Base-by-base conservation (phyloP, 1,140 invertebrate genomes). In the Antheraea pernyi region DNA sequence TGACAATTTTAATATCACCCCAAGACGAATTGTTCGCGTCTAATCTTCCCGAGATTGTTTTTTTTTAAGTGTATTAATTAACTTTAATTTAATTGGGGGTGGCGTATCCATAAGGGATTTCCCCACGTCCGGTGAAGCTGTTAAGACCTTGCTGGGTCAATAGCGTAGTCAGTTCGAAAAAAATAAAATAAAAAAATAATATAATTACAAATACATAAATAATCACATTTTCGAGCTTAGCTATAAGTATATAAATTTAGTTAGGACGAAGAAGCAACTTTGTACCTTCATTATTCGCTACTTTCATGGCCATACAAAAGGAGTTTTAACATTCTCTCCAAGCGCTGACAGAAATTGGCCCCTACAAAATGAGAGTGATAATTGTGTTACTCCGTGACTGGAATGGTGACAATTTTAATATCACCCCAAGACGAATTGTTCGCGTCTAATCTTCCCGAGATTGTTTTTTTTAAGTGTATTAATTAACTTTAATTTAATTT, bases 331-430 rank as follows among this genome's bases (percentile, higher is more conserved):
- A 82, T 82, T 81, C 75, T 64, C 73, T 70, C 60, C 37, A 39
- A 68, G 72, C 73, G 77, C 65, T 79, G 77, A 82, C 80, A 81
- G 80, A 82, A 82, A 84, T 82, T 82, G 78, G 70, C 72, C 71
- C 68, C 73, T 67, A 71, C 74, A 72, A 81, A 83, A 83, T 84
- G 79, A 77, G 76, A 79, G 79, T 79, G 79, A 84, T 84, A 84
- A 83, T 81, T 84, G 65, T 61, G 68, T 74, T 73, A 74, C 61
- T 53, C 61, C 80, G 82, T 82, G 82, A 79, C 77, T 70, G 63
- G 80, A 71, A 65, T 80, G 64, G 73, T 66, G 22, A 60, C 62
- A 68, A 67, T 68, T 72, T 72, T 72, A 72, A 72, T 72, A 72
- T 68, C 39, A 53, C 13, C 39, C 19, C 59, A 59, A 72, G n/a